A percentile compares a stretch with the other conserved stretches of the same genome.
Conservation (phyloP, 2,797 vertebrate species). For the Melanotaenia trifasciata region DNA sequence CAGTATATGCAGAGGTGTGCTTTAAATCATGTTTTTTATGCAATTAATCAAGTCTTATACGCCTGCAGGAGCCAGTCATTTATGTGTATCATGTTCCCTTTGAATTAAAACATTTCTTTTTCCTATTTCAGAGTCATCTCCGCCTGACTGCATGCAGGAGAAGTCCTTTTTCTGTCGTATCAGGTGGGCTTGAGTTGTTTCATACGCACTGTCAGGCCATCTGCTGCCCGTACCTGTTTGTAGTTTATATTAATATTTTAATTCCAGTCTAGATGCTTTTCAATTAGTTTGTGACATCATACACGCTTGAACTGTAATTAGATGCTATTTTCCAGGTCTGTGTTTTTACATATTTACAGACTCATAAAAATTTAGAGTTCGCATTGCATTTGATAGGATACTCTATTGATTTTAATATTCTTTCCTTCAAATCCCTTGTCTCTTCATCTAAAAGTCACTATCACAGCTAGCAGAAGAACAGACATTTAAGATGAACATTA, state of each 20-base stretch:
- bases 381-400: conserved; percentile 8
- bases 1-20: background rate
- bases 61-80: conserved; percentile 4
- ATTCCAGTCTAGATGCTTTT: conserved; percentile 54
- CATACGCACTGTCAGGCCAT: conserved; percentile 41
- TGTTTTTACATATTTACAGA: conserved; percentile 18
- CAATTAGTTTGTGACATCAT: conserved; percentile 62
- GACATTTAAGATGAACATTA: background rate
- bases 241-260: conserved; percentile 62
- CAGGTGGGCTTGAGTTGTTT: conserved; percentile 83
- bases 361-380: background rate
- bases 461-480: background rate
- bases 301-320: conserved; percentile 35
- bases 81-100: conserved; percentile 13
- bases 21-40: conserved; percentile 27
- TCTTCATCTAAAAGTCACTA: background rate
- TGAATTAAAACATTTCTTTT: conserved; percentile 65
- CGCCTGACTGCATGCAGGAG: conserved; percentile 90
- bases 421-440: background rate
- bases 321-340: conserved; percentile 47
- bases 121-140: conserved; percentile 78
- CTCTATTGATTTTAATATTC: background rate
- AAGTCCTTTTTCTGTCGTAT: conserved; percentile 98
- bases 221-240: conserved; percentile 52
- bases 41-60: conserved; percentile 29